These are phyloP conservation scores for Miichthys miiuy DNA, from an alignment of 2,797 vertebrate species.

Conservation along the genomic window DNA sequence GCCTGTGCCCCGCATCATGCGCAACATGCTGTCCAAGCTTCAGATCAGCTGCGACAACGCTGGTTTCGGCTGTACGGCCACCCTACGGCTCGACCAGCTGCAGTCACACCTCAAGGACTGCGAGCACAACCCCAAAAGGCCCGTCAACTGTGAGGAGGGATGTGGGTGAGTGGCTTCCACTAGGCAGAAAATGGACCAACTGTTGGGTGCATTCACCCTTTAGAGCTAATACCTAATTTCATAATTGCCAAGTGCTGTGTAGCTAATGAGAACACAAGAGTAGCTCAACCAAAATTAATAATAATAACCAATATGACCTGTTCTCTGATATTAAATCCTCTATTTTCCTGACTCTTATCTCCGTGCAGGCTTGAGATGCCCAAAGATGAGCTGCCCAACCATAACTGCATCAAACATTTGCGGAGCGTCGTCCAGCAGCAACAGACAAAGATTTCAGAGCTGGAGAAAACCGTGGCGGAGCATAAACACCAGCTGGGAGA, in stretches of 20 bases:
- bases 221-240: too few species aligned
- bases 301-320: background rate
- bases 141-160: conserved; percentile 96
- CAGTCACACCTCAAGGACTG: conserved; percentile 98
- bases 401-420: conserved; percentile 97
- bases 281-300: background rate
- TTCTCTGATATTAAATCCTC: background rate
- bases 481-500: conserved; percentile 97
- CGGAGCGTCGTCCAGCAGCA: conserved; percentile 95
- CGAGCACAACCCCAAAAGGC: conserved; percentile 98
- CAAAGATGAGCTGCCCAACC: conserved; percentile 96
- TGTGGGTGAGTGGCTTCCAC: conserved; percentile 90
- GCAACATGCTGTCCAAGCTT: conserved; percentile 99
- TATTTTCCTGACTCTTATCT: background rate
- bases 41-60: conserved; percentile 98
- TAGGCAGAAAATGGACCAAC: background rate
- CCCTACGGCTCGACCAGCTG: conserved; percentile 96
- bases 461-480: conserved; percentile 94
- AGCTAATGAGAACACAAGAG: background rate
- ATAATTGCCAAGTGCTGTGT: background rate
- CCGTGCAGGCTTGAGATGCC: conserved; percentile 94
- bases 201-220: background rate
- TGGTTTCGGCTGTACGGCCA: conserved; percentile 94
- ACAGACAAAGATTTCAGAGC: conserved; percentile 93
- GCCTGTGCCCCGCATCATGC: conserved; percentile 98